Base-by-base conservation (phyloP, 2,113 vertebrate species). In the Apus apus region DNA sequence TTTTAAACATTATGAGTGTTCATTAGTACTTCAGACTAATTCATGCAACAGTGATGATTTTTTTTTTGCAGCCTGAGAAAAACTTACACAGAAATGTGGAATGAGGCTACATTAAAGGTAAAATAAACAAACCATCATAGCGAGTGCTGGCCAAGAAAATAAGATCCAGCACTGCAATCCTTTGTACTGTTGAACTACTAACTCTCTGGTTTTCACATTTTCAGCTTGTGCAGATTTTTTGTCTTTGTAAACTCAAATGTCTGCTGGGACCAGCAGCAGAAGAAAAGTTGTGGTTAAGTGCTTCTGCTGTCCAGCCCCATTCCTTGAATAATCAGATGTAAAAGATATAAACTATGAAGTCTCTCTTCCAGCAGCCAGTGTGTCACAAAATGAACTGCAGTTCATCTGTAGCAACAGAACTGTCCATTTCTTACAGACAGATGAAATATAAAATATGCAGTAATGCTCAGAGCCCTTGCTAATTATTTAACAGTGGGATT, bases 401-500 rank as follows among this genome's bases (percentile, higher is more conserved):
- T 71, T 93, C 32, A 74, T 78, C 85, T 73, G 66, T 54, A 94
- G 87, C 83, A 93, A 78, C 18, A 84, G 68, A 94, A 92, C 76
- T 57, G 26, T 80, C 23, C 20, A 54, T 91, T 87, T 75, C 43
- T 71, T 27, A 29, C 78, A 30, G 61, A 78, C 43, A 90, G 56
- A 71, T 29, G 13, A 92, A 96, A 77, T 58, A 77, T 23, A 66
- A 93, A 92, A 75, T 58, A 86, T 25, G 7, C 60, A 79, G 30
- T 5, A 38, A 79, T 66, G 78, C 79, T 85, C 23, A 80, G 57
- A 90, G 73, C 38, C 30, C 81, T 96, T 43, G 38, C 74, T 94
- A 89, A 93, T 93, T 87, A 93, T 84, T 94, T 90, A 91, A 81
- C 58, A 93, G 66, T 88, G 50, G 86, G 81, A 76, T 95, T 87